Evolutionary conservation across 1,140 invertebrate species (phyloP), one percentile per base, ranked within the genome.

Genomic region (Drosophila suzukii): DNA sequence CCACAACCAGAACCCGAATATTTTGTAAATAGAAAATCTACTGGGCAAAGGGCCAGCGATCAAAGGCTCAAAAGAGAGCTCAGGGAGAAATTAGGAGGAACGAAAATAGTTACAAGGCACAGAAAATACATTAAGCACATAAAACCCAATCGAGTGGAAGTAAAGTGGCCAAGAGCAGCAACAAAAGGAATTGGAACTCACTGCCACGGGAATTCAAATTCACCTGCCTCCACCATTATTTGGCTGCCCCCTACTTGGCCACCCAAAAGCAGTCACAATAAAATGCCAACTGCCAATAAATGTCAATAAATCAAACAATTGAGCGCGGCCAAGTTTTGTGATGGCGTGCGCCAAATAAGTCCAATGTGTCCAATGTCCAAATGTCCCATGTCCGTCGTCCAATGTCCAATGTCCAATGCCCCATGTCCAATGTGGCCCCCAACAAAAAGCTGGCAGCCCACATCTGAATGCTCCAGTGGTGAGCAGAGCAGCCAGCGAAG

Each of bases 221-320:
- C 60, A 61, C 55, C 53, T 12, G 54, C 15, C 51, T 12, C 7
- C 41, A 10, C 12, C 43, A 38, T 38, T n/a, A 34, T 15, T 50
- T 12, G 27, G 36, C 38, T 13, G 12, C 17, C 47, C 34, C 47
- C 15, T 6, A 17, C 15, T 32, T 32, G 27, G 38, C 30, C 50
- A 17, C 38, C 43, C 47, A 67, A 68, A 79, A 79, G 62, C 60
- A 83, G 79, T 88, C 79, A 80, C 80, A 89, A 89, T 83, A 78
- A 89, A 89, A 89, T 89, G 84, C 80, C 84, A 89, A 89, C 80
- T 89, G 80, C 80, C 84, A 89, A 89, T 89, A 81, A 89, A 75
- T 66, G 77, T 72, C 80, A 78, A 89, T 89, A 89, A 89, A 86
- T 86, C 83, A 86, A 88, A 79, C 83, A 82, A 82, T 86, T 88